Evolutionary conservation across 1,140 invertebrate genomes (phyloP).

Genomic region (Drosophila azteca): DNA sequence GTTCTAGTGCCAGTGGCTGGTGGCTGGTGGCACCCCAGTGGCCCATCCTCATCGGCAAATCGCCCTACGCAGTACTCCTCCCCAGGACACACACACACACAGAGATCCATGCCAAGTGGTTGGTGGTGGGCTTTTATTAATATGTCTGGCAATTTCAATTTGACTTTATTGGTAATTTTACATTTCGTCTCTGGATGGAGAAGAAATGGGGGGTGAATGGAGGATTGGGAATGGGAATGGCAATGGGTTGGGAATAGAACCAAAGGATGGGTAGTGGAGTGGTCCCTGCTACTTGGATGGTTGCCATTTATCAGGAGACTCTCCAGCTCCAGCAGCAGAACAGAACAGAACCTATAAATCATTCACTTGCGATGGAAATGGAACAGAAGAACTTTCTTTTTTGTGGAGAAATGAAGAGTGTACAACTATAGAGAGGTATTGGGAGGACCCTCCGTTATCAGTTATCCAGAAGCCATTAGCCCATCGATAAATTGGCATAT

Average conservation of each 20-base stretch:
- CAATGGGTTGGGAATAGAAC: conserved; percentile 1
- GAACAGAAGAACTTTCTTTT: neutral
- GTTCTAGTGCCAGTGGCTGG: conserved; percentile 45
- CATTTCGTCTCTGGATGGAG: conserved; percentile 51
- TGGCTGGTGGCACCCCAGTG: conserved; percentile 65
- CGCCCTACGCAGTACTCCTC: conserved; percentile 48
- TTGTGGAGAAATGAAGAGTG: conserved; percentile 7
- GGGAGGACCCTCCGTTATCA: no score
- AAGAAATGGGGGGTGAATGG: neutral
- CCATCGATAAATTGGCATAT: conserved; percentile 44
- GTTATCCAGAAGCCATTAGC: neutral
- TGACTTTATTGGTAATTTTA: conserved; percentile 81
- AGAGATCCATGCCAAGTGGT: conserved; percentile 16
- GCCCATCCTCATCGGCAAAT: conserved; percentile 47
- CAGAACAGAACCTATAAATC: conserved; percentile 23
- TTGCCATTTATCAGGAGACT: conserved; percentile 30
- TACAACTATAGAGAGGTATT: neutral
- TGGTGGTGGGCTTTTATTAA: conserved; percentile 71
- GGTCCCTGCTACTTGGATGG: conserved; percentile 28
- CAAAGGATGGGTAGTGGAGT: neutral
- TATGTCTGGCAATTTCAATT: conserved; percentile 83
- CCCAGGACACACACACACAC: neutral
- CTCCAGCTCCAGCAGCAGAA: neutral
- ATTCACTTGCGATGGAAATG: conserved; percentile 1
- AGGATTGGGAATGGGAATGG: neutral